Evolutionary conservation across 64 coral and sea anemone genomes (phyloP).

Genomic region (Pocillopora damicornis): DNA sequence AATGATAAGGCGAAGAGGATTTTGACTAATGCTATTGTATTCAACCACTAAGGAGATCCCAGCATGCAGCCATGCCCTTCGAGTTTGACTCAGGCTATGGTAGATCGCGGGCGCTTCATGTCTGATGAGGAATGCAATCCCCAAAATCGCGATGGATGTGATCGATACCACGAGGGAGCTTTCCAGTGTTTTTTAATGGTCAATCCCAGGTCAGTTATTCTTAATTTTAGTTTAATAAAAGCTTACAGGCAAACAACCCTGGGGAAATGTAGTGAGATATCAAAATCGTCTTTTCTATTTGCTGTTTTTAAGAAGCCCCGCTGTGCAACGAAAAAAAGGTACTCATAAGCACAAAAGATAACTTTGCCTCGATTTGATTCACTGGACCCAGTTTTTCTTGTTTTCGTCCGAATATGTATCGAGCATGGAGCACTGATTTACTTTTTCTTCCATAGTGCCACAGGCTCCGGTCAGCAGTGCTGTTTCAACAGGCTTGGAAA

Average conservation of each 20-base stretch:
- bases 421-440: background rate
- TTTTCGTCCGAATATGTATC: background rate
- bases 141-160: conserved; percentile 40
- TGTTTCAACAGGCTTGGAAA: conserved; percentile 73
- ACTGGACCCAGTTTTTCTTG: too few relatives aligned
- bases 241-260: too few relatives aligned
- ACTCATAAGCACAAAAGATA: too few relatives aligned
- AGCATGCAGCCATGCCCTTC: conserved; percentile 62
- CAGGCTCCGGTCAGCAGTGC: conserved; percentile 77
- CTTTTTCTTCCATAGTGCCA: conserved; percentile 30
- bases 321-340: too few relatives aligned
- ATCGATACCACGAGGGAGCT: conserved; percentile 53
- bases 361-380: too few relatives aligned
- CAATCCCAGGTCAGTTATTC: conserved; percentile 53
- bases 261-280: too few relatives aligned
- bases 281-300: too few relatives aligned
- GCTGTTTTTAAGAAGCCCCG: too few relatives aligned
- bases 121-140: conserved; percentile 67
- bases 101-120: conserved; percentile 72
- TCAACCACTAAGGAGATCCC: conserved; percentile 29
- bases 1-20: background rate
- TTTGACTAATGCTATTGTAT: background rate
- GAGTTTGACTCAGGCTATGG: conserved; percentile 55
- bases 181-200: conserved; percentile 46
- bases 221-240: background rate